Conservation (phyloP, 2,113 vertebrate species). For the Indri indri region DNA sequence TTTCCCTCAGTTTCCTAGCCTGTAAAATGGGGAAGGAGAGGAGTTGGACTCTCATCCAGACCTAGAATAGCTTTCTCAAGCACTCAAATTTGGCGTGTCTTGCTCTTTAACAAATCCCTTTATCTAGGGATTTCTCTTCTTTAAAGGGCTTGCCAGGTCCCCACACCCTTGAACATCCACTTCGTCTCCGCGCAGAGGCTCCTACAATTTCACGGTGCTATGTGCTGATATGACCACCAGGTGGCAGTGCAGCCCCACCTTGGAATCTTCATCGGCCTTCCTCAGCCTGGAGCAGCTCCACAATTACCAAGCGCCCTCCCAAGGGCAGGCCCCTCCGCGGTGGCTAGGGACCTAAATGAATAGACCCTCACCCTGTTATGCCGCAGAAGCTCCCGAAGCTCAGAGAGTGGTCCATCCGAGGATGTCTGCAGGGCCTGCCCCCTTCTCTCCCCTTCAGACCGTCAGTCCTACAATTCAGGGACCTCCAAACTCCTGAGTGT, state of each 20-base stretch:
- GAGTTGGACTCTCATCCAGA: too few relatives aligned
- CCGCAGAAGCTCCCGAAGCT: background rate
- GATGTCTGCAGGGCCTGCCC: background rate
- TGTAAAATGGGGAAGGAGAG: too few relatives aligned
- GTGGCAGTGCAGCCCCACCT: constrained; percentile 53
- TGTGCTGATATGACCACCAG: background rate
- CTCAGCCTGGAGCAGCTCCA: background rate
- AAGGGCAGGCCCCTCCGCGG: background rate
- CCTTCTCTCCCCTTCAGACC: background rate
- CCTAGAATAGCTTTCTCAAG: too few relatives aligned
- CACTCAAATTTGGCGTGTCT: too few relatives aligned
- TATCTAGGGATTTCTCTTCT: background rate
- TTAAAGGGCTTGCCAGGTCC: background rate
- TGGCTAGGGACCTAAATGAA: constrained; percentile 18
- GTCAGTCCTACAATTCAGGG: background rate
- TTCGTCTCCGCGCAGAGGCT: background rate
- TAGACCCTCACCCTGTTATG: background rate
- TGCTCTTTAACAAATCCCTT: constrained; percentile 2
- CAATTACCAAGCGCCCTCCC: constrained; percentile 12
- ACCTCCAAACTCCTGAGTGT: background rate
- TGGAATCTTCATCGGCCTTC: background rate
- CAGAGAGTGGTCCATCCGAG: background rate
- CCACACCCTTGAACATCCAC: background rate
- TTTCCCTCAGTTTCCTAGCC: too few relatives aligned
- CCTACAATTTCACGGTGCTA: background rate